phyloP scores from a whole-genome alignment of 2,113 vertebrate species.

The Anarrhichthys ocellatus region DNA sequence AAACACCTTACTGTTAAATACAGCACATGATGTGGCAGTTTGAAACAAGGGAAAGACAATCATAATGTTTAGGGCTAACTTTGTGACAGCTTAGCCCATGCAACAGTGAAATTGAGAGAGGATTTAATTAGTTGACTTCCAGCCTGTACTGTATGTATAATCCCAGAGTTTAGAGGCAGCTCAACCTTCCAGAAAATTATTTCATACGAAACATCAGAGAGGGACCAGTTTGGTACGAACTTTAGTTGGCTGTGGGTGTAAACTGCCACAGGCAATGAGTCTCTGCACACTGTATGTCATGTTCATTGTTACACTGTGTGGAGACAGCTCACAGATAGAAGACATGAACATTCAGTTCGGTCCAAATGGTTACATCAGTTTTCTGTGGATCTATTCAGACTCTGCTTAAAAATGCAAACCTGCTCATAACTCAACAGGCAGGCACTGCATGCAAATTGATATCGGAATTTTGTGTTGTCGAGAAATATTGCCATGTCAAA shows the following conservation, averaged over 20 bases:
- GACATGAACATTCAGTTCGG: neutral
- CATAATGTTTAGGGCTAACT: neutral
- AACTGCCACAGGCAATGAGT: conserved; percentile 29
- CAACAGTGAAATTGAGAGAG: conserved; percentile 62
- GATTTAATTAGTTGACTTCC: conserved; percentile 66
- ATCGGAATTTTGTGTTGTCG: neutral
- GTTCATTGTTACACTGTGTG: conserved; percentile 25
- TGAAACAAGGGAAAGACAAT: conserved; percentile 38
- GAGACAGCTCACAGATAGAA: conserved; percentile 1
- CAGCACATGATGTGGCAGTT: conserved; percentile 29
- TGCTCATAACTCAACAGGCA: conserved; percentile 17
- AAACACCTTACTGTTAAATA: conserved; percentile 35
- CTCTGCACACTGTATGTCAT: conserved; percentile 17
- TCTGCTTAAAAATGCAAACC: conserved; percentile 27
- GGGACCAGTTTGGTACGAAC: neutral
- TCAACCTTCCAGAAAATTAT: conserved; percentile 71
- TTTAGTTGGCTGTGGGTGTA: conserved; percentile 11
- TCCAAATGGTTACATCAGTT: neutral
- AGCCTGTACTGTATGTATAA: conserved; percentile 44
- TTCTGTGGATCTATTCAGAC: conserved; percentile 20
- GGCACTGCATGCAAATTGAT: conserved; percentile 2
- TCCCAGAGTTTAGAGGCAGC: conserved; percentile 44
- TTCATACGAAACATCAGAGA: conserved; percentile 47
- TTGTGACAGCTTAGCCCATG: conserved; percentile 46
- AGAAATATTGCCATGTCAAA: conserved; percentile 27